Percentiles rank a stretch among this genome's conserved stretches.
Conservation (phyloP, 1,140 invertebrate species). For the Drosophila pallidifrons region DNA sequence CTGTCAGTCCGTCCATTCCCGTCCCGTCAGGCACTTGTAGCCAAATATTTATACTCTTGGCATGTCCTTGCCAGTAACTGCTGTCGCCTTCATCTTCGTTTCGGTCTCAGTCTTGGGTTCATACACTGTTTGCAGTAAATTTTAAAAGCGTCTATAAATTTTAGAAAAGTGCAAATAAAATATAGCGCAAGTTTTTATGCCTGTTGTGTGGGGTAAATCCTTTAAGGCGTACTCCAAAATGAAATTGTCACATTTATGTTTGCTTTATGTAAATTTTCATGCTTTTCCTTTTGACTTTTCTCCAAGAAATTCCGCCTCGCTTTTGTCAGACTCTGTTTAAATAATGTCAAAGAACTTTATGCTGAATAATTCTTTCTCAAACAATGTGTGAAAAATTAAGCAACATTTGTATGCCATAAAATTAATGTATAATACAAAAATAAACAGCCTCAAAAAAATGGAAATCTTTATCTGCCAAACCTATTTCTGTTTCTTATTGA, state of each 20-base stretch:
- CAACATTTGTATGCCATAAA: not conserved
- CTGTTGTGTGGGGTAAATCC: constrained; percentile 62
- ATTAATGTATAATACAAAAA: not conserved
- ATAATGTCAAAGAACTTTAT: not conserved
- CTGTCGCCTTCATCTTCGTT: not conserved
- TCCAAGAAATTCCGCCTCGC: not conserved
- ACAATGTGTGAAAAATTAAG: not conserved
- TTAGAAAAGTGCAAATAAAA: constrained; percentile 82
- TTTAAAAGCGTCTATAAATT: constrained; percentile 82
- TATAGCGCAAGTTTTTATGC: constrained; percentile 66
- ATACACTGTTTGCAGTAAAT: constrained; percentile 60
- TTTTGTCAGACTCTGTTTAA: not conserved
- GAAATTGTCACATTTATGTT: constrained; percentile 83
- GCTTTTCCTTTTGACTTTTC: constrained; percentile 21
- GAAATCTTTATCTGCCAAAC: not conserved
- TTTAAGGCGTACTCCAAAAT: constrained; percentile 72
- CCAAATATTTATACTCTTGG: constrained; percentile 68
- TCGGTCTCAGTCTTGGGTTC: not conserved
- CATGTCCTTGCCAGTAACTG: constrained; percentile 36
- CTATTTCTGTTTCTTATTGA: not conserved
- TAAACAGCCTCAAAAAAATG: not conserved
- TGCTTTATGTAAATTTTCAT: constrained; percentile 76
- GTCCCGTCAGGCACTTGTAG: constrained; percentile 43
- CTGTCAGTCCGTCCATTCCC: constrained; percentile 24
- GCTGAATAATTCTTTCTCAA: not conserved